Base-by-base conservation (phyloP, 2,113 vertebrate genomes). In the Hoplias malabaricus region DNA sequence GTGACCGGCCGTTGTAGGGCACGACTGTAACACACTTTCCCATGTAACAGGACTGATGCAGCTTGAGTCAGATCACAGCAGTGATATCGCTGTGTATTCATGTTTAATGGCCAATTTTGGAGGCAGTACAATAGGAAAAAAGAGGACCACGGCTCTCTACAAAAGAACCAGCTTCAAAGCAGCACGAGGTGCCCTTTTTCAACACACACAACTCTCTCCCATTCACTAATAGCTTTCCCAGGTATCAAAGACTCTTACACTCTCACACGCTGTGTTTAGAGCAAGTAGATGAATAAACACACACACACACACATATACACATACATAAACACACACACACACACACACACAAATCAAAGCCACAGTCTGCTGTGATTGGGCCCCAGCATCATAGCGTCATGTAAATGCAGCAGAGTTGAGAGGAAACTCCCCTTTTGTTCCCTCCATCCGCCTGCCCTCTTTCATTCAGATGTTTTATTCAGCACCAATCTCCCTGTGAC, bases 331-430 rank as follows among this genome's bases (percentile, higher is more conserved):
- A 56, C 8, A 42, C 10, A n/a, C 14, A 21, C 33, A 14, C n/a
- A n/a, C n/a, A n/a, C n/a, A n/a, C n/a, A 14, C 1, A 12, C 29
- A 69, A 77, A 75, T 78, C 75, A 75, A 75, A 78, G 76, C 66
- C n/a, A 21, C 53, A 10, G n/a, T 34, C 69, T 53, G 63, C 80
- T 73, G 27, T 75, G 65, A 78, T 82, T 62, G 63, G 56, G 48
- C 48, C 59, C 7, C 36, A 36, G 61, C 13, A 53, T 40, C 25
- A 57, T 16, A 2, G 70, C 36, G 36, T 56, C 56, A 63, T 74
- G 75, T 34, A 57, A 82, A 82, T 82, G 43, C 46, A 61, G 16
- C 57, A 25, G 19, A 19, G 53, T 62, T 10, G 54, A 69, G 53
- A 50, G n/a, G 23, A 19, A 77, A 61, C 21, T 69, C 2, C 19